Base-by-base conservation (phyloP, 2,888 invertebrate genomes). In the Nymphalis urticae region DNA sequence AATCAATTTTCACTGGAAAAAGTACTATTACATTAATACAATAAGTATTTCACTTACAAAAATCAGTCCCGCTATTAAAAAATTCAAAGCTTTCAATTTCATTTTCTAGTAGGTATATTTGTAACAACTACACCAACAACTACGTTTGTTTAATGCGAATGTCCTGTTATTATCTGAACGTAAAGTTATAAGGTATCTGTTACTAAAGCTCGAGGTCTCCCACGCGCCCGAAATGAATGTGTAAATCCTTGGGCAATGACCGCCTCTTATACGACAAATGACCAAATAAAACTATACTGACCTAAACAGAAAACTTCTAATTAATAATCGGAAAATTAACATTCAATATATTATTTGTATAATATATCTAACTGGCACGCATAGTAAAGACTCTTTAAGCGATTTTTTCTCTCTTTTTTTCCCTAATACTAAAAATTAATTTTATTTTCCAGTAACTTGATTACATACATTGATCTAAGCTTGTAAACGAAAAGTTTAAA, bases 211-310 rank as follows among this genome's bases (percentile, higher is more conserved):
- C 77, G 75, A 77, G 74, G 74, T 78, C 85, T 82, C 90, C 91
- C 89, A 90, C 90, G 84, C 87, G 64, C 68, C 75, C 76, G 76
- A 80, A 82, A 81, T 82, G 82, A 82, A 79, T 78, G 80, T 76
- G 73, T 72, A 80, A 76, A 79, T 76, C 80, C 85, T 91, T 91
- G 82, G 81, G 85, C 85, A 88, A 87, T 79, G 81, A 78, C 81
- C 82, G 82, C 76, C 75, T 85, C 84, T 79, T 85, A 79, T 80
- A 78, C 59, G 82, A 74, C 60, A 75, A 75, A 72, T 74, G 62
- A 59, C 72, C 62, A 71, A 72, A 74, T 64, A 51, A 64, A 68
- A 61, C 24, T 56, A 48, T 68, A 63, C 48, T 47, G 66, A 68
- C 63, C 64, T 62, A 63, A 62, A 62, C 68, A 69, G 64, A 58